phyloP scores from a whole-genome alignment of 2,888 invertebrate species.

The Julus scanicus region DNA sequence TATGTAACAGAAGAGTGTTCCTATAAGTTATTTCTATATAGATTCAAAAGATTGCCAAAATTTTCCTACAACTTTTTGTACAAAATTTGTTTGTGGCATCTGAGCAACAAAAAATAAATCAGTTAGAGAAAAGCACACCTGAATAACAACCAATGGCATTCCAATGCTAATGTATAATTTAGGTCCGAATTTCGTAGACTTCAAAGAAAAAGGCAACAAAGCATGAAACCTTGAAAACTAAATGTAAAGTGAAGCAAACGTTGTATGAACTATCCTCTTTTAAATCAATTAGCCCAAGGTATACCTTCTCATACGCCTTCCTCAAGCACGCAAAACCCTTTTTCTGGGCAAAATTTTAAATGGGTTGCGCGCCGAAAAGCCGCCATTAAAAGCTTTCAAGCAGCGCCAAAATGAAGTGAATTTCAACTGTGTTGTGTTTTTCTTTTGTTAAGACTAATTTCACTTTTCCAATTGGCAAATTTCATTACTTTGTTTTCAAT shows the following conservation, averaged over 20 bases:
- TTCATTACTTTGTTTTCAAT: conserved; percentile 51
- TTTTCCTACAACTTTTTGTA: too few relatives aligned
- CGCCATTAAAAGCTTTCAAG: conserved; percentile 33
- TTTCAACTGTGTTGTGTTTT: conserved; percentile 41
- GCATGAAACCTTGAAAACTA: conserved; percentile 33
- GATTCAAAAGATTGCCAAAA: too few relatives aligned
- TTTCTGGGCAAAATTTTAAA: conserved; percentile 1
- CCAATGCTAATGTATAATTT: conserved; percentile 33
- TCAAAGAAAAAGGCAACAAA: conserved; percentile 33
- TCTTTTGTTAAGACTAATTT: conserved; percentile 46
- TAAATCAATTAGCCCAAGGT: conserved; percentile 33
- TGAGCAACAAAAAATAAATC: too few relatives aligned
- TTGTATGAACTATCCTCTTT: neutral
- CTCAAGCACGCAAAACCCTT: neutral
- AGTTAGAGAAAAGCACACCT: too few relatives aligned
- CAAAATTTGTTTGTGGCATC: too few relatives aligned
- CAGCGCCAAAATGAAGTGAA: conserved; percentile 29
- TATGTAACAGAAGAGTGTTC: too few relatives aligned
- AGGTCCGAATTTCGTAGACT: conserved; percentile 8
- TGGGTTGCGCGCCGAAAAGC: conserved; percentile 33
- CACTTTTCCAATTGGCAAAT: conserved; percentile 48
- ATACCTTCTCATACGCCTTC: neutral
- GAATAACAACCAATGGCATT: conserved; percentile 33
- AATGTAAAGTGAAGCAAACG: conserved; percentile 33
- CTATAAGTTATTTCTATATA: too few relatives aligned